phyloP scores from a whole-genome alignment of 2,797 vertebrate genomes.

The Hybognathus amarus region DNA sequence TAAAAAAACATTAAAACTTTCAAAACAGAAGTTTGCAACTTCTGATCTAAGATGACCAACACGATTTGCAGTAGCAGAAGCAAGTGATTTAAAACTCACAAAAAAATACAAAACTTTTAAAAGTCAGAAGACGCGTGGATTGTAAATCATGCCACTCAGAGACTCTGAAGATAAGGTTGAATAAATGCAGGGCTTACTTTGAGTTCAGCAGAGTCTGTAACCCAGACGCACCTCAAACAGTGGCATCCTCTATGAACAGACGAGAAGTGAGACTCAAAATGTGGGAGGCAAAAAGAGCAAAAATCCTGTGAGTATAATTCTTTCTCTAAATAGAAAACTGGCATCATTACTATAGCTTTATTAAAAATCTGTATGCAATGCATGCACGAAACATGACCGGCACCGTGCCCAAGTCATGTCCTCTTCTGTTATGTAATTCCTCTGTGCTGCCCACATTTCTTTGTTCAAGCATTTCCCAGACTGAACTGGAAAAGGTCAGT shows the following conservation, averaged over 20 bases:
- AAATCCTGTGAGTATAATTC: constrained; percentile 26
- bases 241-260: constrained; percentile 82
- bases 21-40: neutral
- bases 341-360: constrained; percentile 5
- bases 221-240: constrained; percentile 87
- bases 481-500: constrained; percentile 9
- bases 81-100: neutral
- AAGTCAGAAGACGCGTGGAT: neutral
- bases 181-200: constrained; percentile 80
- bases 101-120: neutral
- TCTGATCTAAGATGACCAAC: neutral
- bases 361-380: constrained; percentile 18
- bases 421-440: constrained; percentile 29
- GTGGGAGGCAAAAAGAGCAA: constrained; percentile 11
- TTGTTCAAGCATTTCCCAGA: neutral
- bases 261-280: constrained; percentile 24
- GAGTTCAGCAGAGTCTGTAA: constrained; percentile 88
- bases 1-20: too few relatives aligned
- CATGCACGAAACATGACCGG: neutral
- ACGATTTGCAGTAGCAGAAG: neutral
- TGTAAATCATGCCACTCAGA: neutral
- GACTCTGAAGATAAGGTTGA: neutral
- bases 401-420: neutral
- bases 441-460: constrained; percentile 21
- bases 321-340: constrained; percentile 10